Evolutionary conservation across 2,888 invertebrate genomes (phyloP), one percentile per base, ranked within the genome.

Genomic region (Calameuta filiformis): DNA sequence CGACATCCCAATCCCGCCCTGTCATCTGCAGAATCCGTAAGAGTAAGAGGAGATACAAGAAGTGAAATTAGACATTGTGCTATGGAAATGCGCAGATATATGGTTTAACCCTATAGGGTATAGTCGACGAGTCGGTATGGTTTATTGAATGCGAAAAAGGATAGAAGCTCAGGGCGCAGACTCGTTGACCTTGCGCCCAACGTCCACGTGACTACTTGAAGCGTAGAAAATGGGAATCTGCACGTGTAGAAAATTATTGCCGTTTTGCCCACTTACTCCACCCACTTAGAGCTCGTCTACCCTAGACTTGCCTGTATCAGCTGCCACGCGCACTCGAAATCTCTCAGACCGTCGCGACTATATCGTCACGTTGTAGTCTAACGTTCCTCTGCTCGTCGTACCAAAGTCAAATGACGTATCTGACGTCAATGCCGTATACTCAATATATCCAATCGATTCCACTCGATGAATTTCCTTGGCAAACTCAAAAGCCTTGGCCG

Each of bases 181-280:
- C 77, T 77, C 73, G 31, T 73, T n/a, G 76, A 73, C 78, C 78
- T 78, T 78, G 78, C 77, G 69, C 71, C 34, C 69, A 68, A 30
- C 68, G 77, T 75, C 77, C 77, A 75, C 75, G 77, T 77, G 77
- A 75, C 77, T 74, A 56, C 56, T 23, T 56, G 56, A 56, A 56
- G 23, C 56, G 23, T 9, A 75, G 75, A 76, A 76, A 78, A 78
- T 78, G 73, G 76, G 76, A 73, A 56, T 76, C 78, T 68, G 75
- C 78, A 78, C 78, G 78, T 78, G 78, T 68, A 78, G 40, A 31
- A 33, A 69, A 75, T 40, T 37, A 74, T 40, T 56, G 77, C 71
- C 77, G 71, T 77, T 77, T 77, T 77, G 75, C 75, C 69, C 74
- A 69, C 71, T 77, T 75, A 37, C 35, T 69, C 77, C 33, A 35